Base-by-base conservation (phyloP, 2,888 invertebrate species). In the Eumerus sabulonum region DNA sequence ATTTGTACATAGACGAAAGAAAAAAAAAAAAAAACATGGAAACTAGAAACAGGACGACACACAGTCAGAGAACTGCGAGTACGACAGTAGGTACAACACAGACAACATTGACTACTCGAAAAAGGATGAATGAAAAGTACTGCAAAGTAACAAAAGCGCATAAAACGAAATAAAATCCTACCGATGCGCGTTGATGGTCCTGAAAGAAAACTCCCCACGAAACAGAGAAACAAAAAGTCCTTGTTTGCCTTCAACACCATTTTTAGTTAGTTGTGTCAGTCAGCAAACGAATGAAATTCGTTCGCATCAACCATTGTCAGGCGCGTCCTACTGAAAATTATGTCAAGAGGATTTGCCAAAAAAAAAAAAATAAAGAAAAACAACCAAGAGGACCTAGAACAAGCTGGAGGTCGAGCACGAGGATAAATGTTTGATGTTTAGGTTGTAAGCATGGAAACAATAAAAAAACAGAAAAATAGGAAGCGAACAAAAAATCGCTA, bases 291-390 rank as follows among this genome's bases (percentile, higher is more conserved):
- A 44, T 47, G 35, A 63, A 67, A 63, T 62, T 63, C n/a, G n/a
- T n/a, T 79, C 67, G 59, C 67, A 60, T 63, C 63, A 40, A 57
- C 63, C 53, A 73, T 73, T 79, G 77, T 79, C 64, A 70, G 19
- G 57, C 53, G 68, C 68, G 50, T 57, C 42, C 54, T 64, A 50
- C 44, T 51, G 35, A 56, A 64, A 79, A 79, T 74, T 74, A 66
- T 79, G 79, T 79, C 68, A 79, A 70, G 79, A 70, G 73, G 79
- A 79, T 79, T 79, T 74, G 60, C 44, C 7, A 27, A 27, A 27
- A 27, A 27, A 2, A 7, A 40, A 40, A 40, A 40, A n/a, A 11
- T 2, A n/a, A 3, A 40, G 11, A 40, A 40, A 40, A 40, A 7
- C 12, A 18, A 40, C n/a, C n/a, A n/a, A n/a, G n/a, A n/a, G n/a